Base-by-base conservation (phyloP, 2,888 invertebrate genomes). In the Drosophila kanekoi region DNA sequence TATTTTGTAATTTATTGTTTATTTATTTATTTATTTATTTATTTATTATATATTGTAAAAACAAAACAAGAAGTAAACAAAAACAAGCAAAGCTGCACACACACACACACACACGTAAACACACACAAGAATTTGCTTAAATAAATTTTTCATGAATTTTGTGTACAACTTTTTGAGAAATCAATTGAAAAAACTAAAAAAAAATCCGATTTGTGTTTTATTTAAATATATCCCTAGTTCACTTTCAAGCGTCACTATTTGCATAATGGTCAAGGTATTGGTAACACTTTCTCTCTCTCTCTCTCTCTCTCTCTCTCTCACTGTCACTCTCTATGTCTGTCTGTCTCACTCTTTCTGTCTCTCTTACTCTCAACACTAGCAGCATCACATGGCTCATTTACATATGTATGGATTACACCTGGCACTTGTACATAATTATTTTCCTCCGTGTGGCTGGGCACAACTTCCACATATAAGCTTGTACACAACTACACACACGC, bases 1-100 rank as follows among this genome's bases (percentile, higher is more conserved):
- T 80, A 85, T 59, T 89, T 73, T 86, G 82, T 89, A 84, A 89
- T 82, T 80, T 83, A 79, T 80, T 82, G 79, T 83, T 86, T 88
- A 83, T 86, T 87, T 86, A 82, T 89, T 64, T 51, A 51, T 49
- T 37, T 40, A 40, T 40, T 82, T 78, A 67, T 83, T 83, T 77
- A 82, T 89, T 81, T 81, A 81, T 86, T 87, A 82, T 77, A 80
- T 84, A 89, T 87, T 86, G 86, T 83, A 88, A 81, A 85, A 71
- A 72, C 60, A 71, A 62, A 44, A 77, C 60, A 59, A 74, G 40
- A 57, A 74, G 40, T 58, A 52, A 69, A 49, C 61, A 64, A 60
- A 57, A 43, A 62, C 16, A 65, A 61, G 65, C 63, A 81, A 77
- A 69, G 69, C 73, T 63, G 61, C 67, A 81, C 53, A 81, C 53